A percentile compares a stretch with the other conserved stretches of the same genome.
Conservation (phyloP, 37 sponge, comb jelly and placozoan species). For the Halichondria panicea region DNA sequence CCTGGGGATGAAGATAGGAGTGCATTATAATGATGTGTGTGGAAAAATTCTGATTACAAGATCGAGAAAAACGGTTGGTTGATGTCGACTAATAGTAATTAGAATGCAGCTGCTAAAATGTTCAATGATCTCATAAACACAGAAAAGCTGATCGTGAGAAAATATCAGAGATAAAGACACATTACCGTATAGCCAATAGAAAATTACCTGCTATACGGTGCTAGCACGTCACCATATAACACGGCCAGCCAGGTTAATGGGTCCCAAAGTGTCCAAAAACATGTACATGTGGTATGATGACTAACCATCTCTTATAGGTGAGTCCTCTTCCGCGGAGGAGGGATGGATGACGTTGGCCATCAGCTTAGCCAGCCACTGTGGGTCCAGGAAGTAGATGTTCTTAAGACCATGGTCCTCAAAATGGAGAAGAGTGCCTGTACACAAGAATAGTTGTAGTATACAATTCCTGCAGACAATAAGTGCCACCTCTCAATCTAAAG, state of each 20-base stretch:
- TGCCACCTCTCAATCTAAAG: too few relatives aligned
- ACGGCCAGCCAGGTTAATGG: neutral
- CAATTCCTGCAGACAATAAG: too few relatives aligned
- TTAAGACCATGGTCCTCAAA: constrained; percentile 75
- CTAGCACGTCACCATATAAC: neutral
- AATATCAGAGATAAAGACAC: neutral
- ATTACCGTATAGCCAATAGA: neutral
- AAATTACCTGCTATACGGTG: neutral
- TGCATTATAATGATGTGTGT: too few relatives aligned
- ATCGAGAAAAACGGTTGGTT: too few relatives aligned
- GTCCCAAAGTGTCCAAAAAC: neutral
- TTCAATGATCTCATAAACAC: too few relatives aligned
- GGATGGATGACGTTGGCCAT: constrained; percentile 83
- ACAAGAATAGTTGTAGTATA: neutral
- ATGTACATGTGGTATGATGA: neutral
- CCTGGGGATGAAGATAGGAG: constrained; percentile 22
- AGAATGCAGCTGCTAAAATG: too few relatives aligned
- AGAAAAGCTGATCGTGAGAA: too few relatives aligned
- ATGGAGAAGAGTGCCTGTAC: constrained; percentile 79
- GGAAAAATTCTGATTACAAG: neutral
- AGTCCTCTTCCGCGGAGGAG: constrained; percentile 9
- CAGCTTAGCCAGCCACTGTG: constrained; percentile 88
- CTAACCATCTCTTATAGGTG: constrained; percentile 57
- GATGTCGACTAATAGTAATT: too few relatives aligned
- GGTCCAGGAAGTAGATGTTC: constrained; percentile 88